Percentiles rank a stretch among this genome's conserved stretches.
These are phyloP conservation scores for Anthoptus insignis DNA, from an alignment of 2,888 invertebrate genomes.

Conservation along the genomic window DNA sequence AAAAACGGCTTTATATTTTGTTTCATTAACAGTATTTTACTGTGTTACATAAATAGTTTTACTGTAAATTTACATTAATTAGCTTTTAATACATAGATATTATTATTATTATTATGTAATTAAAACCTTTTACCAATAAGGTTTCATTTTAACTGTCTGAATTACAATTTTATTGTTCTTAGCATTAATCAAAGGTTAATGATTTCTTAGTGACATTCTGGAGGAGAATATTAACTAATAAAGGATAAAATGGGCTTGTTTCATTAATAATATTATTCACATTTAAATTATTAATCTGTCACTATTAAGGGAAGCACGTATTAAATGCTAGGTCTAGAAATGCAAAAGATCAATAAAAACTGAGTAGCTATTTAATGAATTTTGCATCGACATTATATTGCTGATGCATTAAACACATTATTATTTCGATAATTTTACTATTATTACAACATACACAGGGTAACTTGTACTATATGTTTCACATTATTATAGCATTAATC, in stretches of 20 bases:
- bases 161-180: not conserved
- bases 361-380: not conserved
- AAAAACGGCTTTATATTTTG: not conserved
- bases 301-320: not conserved
- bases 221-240: not conserved
- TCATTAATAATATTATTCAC: no score
- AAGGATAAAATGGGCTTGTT: no score
- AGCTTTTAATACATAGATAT: no score
- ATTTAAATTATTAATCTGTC: not conserved
- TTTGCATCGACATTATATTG: not conserved
- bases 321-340: not conserved
- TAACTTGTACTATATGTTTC: slow-evolving; percentile 35
- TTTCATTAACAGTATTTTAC: not conserved
- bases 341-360: not conserved
- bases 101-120: no score
- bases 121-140: not conserved
- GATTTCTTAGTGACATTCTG: not conserved
- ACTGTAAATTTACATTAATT: not conserved
- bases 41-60: not conserved
- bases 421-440: slow-evolving; percentile 8
- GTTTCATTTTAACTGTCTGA: not conserved
- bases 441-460: slow-evolving; percentile 23
- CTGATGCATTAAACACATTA: slow-evolving; percentile 5
- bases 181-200: not conserved
- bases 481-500: slow-evolving; percentile 26